A percentile compares a stretch with the other conserved stretches of the same genome.
These are phyloP conservation scores for Urosaurus nigricauda DNA, from an alignment of 2,797 vertebrate species.

Conservation along the genomic window DNA sequence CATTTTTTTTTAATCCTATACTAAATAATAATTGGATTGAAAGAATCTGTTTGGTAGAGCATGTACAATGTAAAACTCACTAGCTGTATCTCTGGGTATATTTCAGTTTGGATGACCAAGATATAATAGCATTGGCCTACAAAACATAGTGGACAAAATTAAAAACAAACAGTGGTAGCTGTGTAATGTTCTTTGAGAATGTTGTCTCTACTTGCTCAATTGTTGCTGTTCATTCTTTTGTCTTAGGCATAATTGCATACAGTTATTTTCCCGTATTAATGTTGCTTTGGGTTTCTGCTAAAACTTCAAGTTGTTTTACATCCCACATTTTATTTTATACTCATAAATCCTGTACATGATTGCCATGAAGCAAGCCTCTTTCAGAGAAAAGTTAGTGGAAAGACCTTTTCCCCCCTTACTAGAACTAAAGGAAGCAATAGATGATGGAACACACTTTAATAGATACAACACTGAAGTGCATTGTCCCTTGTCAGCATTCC, in stretches of 20 bases:
- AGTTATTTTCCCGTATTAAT: neutral
- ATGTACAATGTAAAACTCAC: neutral
- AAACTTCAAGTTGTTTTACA: neutral
- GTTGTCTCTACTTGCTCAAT: neutral
- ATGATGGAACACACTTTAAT: conserved; percentile 24
- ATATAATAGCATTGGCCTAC: neutral
- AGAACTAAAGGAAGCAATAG: neutral
- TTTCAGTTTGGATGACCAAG: neutral
- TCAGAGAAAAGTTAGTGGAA: neutral
- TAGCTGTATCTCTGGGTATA: neutral
- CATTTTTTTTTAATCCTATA: neutral
- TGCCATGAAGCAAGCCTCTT: neutral
- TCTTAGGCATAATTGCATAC: neutral
- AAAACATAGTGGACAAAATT: neutral
- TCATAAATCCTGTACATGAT: neutral
- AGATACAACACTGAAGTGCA: neutral
- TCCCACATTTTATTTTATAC: neutral
- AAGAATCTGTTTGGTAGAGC: neutral
- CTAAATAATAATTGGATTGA: neutral
- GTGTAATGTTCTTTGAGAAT: neutral
- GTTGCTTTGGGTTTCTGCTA: neutral
- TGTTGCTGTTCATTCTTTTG: neutral
- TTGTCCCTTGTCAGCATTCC: neutral
- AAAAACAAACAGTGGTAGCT: neutral
- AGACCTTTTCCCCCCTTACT: neutral